Conservation (phyloP, 2,797 vertebrate genomes). For the Amblyopsis hoosieri region DNA sequence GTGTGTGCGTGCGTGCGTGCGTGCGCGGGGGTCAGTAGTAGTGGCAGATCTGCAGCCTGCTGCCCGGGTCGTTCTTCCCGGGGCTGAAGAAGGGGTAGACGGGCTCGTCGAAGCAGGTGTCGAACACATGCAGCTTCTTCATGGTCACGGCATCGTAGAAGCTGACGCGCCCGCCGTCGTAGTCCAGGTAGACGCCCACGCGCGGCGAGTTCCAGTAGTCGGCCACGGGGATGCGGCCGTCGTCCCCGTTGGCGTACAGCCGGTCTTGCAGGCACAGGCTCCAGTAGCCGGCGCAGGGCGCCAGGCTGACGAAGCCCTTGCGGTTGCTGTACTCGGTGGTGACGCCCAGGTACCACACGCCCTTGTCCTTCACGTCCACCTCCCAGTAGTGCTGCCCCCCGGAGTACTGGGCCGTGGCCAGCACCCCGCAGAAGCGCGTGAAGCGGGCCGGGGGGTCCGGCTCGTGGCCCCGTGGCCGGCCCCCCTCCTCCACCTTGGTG, state of each 20-base stretch:
- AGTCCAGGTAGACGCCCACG: constrained; percentile 82
- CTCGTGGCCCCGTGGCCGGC: constrained; percentile 70
- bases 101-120: constrained; percentile 76
- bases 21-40: constrained; percentile 70
- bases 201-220: constrained; percentile 83
- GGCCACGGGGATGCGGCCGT: constrained; percentile 76
- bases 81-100: constrained; percentile 84
- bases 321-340: constrained; percentile 81
- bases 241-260: constrained; percentile 80
- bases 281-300: constrained; percentile 80
- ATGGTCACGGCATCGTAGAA: constrained; percentile 83
- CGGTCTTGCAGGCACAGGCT: constrained; percentile 82
- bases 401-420: constrained; percentile 79
- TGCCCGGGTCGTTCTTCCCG: constrained; percentile 81
- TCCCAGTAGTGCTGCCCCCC: constrained; percentile 84
- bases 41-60: constrained; percentile 82
- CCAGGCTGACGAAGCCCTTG: constrained; percentile 80
- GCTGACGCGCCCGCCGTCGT: constrained; percentile 77
- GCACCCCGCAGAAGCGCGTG: constrained; percentile 78
- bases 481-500: constrained; percentile 81
- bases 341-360: constrained; percentile 84
- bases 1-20: too few relatives aligned
- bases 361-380: constrained; percentile 82
- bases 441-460: constrained; percentile 77
- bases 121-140: constrained; percentile 80